Base-by-base conservation (phyloP, 2,113 vertebrate species). In the Vicugna pacos region DNA sequence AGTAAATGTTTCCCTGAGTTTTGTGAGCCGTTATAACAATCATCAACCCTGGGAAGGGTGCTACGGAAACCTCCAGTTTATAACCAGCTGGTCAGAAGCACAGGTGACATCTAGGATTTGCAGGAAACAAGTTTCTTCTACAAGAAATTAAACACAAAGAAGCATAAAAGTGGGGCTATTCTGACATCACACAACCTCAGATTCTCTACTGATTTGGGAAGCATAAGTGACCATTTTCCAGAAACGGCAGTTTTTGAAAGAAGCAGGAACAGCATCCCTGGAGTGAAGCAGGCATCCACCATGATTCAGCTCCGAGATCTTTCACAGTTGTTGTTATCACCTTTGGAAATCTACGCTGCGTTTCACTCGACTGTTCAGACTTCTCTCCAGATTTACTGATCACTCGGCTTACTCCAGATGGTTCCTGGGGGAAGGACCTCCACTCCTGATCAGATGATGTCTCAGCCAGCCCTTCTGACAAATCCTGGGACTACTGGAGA, bases 241-340 rank as follows among this genome's bases (percentile, higher is more conserved):
- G 32, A 76, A 35, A 17, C 7, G 28, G 14, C 38, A 20, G 56
- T 67, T 58, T n/a, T 62, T 50, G 38, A 92, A 89, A 69, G 17
- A 75, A 89, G 2, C 28, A 26, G 0, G 1, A 54, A 48, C n/a
- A 19, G 1, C 11, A 11, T 28, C 54, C 58, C 65, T 14, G 32
- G 0, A 76, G 73, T 52, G 7, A 32, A 56, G n/a, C 42, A 38
- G 60, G 42, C n/a, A 96, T 32, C 50, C 97, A 50, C 81, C 26
- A 65, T 75, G 17, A 93, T 93, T 98, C 96, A 8, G 95, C 96
- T 87, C 93, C 54, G 32, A 64, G 30, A 10, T 84, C 67, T 93
- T 97, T 97, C 97, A 95, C 89, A 81, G 97, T 88, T 98, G 91
- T n/a, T 94, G 38, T 97, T 97, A 69, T 72, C 94, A 94, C 28